A percentile compares a stretch with the other conserved stretches of the same genome.
phyloP scores from a whole-genome alignment of 2,797 vertebrate genomes.

The Rhodeus uyekii region DNA sequence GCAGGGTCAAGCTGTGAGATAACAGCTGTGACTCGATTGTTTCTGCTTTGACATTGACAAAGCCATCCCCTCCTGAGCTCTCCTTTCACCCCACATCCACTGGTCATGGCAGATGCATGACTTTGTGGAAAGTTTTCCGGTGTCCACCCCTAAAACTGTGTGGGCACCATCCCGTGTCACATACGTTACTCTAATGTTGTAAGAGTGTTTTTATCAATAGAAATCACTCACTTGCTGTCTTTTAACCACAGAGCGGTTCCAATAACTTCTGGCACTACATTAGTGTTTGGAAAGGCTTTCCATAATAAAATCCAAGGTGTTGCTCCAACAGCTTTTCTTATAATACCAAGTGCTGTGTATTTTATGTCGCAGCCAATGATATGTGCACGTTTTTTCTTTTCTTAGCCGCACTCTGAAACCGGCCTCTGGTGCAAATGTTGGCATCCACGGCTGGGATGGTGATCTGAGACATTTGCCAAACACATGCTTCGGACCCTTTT shows the following conservation, averaged over 20 bases:
- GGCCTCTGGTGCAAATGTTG: conserved; percentile 52
- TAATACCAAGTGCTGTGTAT: not conserved
- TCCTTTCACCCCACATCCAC: conserved; percentile 5
- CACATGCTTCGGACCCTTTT: conserved; percentile 1
- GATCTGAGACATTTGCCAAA: conserved; percentile 53
- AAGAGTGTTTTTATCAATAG: not conserved
- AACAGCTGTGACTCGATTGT: conserved; percentile 47
- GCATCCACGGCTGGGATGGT: conserved; percentile 51
- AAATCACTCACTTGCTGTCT: not conserved
- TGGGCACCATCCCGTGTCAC: not conserved
- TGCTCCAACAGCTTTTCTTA: not conserved
- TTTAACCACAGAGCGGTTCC: not conserved
- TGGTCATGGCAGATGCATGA: conserved; percentile 20
- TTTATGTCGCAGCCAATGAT: not conserved
- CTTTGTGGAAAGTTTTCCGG: conserved; percentile 16
- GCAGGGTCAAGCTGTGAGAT: conserved; percentile 47
- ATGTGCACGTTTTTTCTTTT: not conserved
- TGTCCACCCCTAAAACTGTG: not conserved
- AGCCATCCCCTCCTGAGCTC: conserved; percentile 35
- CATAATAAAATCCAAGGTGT: not conserved
- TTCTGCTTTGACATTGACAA: conserved; percentile 58
- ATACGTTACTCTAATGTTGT: not conserved
- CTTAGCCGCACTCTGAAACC: not conserved
- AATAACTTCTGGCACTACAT: not conserved
- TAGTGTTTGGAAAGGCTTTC: not conserved